phyloP scores from a whole-genome alignment of 2,113 vertebrate species.

The Vidua macroura region DNA sequence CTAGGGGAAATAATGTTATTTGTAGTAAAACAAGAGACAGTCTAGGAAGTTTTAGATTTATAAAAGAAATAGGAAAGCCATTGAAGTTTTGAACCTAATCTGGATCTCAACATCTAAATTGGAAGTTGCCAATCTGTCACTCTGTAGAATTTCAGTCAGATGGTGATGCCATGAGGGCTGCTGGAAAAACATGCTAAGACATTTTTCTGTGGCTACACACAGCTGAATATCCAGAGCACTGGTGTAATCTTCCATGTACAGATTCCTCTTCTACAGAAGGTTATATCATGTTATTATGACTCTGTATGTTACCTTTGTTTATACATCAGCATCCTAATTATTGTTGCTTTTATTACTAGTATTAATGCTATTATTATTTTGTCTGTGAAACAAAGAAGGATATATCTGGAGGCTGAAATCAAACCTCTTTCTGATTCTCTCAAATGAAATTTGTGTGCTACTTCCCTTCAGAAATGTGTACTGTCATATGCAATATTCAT shows the following conservation, averaged over 20 bases:
- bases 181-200: neutral
- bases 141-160: neutral
- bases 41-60: neutral
- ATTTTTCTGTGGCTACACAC: neutral
- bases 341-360: neutral
- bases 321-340: conserved; percentile 44
- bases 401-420: conserved; percentile 60
- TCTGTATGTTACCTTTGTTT: conserved; percentile 45
- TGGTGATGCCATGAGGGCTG: neutral
- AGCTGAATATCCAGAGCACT: neutral
- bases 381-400: conserved; percentile 38
- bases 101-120: neutral
- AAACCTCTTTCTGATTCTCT: conserved; percentile 64
- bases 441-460: conserved; percentile 67
- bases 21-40: neutral
- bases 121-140: neutral
- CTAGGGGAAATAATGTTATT: neutral
- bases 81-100: neutral
- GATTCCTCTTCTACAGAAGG: neutral
- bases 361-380: conserved; percentile 16
- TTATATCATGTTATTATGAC: neutral
- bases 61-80: neutral
- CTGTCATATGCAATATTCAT: conserved; percentile 69
- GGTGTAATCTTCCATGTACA: neutral
- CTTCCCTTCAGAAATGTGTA: conserved; percentile 59